phyloP scores from a whole-genome alignment of 1,140 invertebrate genomes.

The Parasteatoda tepidariorum region DNA sequence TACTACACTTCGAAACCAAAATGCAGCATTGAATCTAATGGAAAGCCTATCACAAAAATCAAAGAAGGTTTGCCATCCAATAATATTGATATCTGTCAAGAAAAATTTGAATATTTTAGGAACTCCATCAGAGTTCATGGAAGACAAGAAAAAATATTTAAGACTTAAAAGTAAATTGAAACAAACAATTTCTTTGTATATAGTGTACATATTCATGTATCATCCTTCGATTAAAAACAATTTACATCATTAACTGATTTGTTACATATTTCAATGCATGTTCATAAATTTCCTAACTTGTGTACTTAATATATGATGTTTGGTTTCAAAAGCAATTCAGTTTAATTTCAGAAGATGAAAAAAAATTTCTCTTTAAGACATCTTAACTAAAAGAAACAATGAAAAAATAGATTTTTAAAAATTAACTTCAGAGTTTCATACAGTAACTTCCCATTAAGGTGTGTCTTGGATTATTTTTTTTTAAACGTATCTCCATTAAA shows the following conservation, averaged over 20 bases:
- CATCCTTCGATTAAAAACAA: background rate
- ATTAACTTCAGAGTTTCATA: no score
- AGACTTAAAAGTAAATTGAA: background rate
- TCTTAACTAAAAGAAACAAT: no score
- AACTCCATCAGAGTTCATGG: background rate
- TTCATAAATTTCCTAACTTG: no score
- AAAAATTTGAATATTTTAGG: background rate
- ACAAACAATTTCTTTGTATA: background rate
- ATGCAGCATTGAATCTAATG: background rate
- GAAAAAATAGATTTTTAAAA: no score
- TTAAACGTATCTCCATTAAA: no score
- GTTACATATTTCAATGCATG: background rate
- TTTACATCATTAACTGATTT: background rate
- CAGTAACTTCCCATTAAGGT: no score
- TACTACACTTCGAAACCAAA: background rate
- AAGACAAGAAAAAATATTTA: background rate
- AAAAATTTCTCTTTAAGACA: no score
- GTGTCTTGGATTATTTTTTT: no score
- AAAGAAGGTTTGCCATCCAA: background rate
- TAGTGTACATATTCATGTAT: background rate
- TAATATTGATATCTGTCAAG: background rate
- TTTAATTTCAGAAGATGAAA: no score
- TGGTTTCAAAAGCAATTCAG: no score
- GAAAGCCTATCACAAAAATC: background rate
- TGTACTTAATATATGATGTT: no score